Percentiles rank a stretch among this genome's conserved stretches.
Evolutionary conservation across 2,888 invertebrate species (phyloP).

Genomic region (Meghimatium bilineatum): DNA sequence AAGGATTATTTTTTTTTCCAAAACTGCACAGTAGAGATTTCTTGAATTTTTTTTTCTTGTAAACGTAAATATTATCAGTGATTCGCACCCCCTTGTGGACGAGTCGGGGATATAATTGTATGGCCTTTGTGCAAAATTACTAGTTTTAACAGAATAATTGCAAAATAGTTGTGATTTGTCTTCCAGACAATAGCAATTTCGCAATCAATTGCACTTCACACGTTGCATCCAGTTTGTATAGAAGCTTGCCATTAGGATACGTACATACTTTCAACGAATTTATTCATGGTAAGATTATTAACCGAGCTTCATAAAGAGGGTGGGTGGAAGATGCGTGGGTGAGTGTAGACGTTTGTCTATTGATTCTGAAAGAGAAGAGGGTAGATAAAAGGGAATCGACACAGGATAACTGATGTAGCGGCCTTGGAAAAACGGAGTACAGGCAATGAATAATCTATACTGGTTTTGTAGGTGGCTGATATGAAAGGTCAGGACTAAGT

Average conservation of each 20-base stretch:
- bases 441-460: neutral
- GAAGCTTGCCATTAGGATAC: neutral
- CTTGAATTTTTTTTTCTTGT: neutral
- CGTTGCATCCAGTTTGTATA: neutral
- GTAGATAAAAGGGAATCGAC: neutral
- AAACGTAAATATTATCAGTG: neutral
- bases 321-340: neutral
- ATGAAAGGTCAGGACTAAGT: neutral
- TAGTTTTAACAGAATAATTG: slow-evolving; percentile 27
- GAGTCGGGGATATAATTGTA: neutral
- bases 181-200: neutral
- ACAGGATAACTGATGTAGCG: neutral
- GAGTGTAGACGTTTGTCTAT: neutral
- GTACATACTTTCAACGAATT: neutral
- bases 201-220: neutral
- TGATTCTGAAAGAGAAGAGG: neutral
- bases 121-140: slow-evolving; percentile 17
- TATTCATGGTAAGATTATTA: neutral
- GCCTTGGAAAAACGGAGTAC: neutral
- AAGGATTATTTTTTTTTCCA: no score
- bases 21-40: neutral
- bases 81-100: slow-evolving; percentile 5
- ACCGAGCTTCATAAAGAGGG: neutral
- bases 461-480: neutral
- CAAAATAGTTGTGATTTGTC: slow-evolving; percentile 3